Evolutionary conservation across 2,113 vertebrate species (phyloP).

Genomic region (Jacana jacana): DNA sequence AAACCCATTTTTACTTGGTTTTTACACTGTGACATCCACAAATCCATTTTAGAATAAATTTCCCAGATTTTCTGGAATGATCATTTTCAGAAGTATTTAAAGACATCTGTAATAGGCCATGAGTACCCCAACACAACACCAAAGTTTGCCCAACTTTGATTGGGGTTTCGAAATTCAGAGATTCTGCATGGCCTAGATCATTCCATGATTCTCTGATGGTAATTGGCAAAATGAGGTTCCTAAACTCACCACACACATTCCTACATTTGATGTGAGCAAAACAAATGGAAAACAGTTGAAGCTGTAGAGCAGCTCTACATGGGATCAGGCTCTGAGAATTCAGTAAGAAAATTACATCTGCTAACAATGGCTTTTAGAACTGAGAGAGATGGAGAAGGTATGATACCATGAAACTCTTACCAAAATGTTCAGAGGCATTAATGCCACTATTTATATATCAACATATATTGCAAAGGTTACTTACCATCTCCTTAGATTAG

Average conservation of each 20-base stretch:
- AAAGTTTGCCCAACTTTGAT: neutral
- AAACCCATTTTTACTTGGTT: neutral
- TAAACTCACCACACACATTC: neutral
- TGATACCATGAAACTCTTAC: conserved; percentile 17
- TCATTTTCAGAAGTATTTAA: neutral
- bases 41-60: neutral
- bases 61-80: neutral
- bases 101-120: neutral
- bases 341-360: neutral
- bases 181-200: neutral
- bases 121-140: neutral
- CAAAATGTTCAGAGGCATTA: conserved; percentile 42
- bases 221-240: neutral
- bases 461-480: conserved; percentile 51
- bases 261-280: neutral
- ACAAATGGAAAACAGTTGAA: neutral
- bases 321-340: neutral
- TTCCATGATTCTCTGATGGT: neutral
- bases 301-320: neutral
- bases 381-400: neutral
- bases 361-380: conserved; percentile 4
- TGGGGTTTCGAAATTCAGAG: neutral
- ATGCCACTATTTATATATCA: conserved; percentile 65
- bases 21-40: neutral
- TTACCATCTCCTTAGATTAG: conserved; percentile 70